Evolutionary conservation across 2,113 vertebrate species (phyloP).

Genomic region (Sardina pilchardus): DNA sequence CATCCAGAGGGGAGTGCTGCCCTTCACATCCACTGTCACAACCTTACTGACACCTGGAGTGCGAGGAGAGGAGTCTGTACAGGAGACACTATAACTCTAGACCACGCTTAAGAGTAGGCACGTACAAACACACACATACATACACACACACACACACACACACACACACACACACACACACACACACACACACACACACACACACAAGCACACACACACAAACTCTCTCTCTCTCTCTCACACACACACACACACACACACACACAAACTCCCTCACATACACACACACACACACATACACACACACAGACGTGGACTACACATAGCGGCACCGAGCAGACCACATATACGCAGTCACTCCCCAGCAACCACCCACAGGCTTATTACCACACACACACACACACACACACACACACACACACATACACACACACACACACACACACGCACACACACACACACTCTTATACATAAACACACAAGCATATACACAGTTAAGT

Average conservation of each 20-base stretch:
- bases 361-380: neutral
- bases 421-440: neutral
- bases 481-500: neutral
- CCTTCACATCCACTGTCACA: slow-evolving; percentile 96
- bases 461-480: too few relatives aligned
- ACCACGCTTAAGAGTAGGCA: slow-evolving; percentile 60
- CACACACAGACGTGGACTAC: neutral
- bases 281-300: slow-evolving; percentile 27
- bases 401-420: too few relatives aligned
- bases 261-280: too few relatives aligned
- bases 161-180: neutral
- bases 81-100: slow-evolving; percentile 74
- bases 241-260: slow-evolving; percentile 10
- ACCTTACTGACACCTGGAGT: slow-evolving; percentile 96
- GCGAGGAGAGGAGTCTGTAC: slow-evolving; percentile 76
- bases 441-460: neutral
- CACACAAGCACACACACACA: slow-evolving; percentile 21
- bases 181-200: neutral
- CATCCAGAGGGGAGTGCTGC: slow-evolving; percentile 87
- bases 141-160: neutral
- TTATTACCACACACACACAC: neutral
- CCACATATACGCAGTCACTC: neutral
- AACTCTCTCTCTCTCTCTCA: too few relatives aligned
- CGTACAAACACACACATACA: slow-evolving; percentile 28
- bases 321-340: neutral